These are phyloP conservation scores for Xylocampa areola DNA, from an alignment of 2,888 invertebrate species.

Conservation along the genomic window DNA sequence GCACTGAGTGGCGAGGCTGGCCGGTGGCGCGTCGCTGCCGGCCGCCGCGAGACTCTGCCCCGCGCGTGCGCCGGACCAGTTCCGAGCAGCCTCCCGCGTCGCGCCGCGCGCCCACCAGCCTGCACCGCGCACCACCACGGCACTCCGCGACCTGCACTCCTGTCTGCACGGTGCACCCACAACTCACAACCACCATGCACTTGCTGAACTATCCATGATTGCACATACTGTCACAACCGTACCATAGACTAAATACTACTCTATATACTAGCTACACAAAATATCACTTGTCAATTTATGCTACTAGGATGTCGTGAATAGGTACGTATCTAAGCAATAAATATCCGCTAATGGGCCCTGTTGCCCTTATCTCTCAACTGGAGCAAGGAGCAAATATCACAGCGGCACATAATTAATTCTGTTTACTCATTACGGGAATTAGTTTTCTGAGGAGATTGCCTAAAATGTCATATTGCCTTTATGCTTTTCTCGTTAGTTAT, in stretches of 20 bases:
- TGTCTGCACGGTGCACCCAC: conserved; percentile 26
- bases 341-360: conserved; percentile 54
- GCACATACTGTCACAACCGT: conserved; percentile 21
- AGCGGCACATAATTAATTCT: conserved; percentile 38
- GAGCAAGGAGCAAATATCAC: conserved; percentile 50
- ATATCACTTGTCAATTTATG: conserved; percentile 53
- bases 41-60: conserved; percentile 77
- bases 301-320: conserved; percentile 50
- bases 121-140: conserved; percentile 54
- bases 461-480: conserved; percentile 30
- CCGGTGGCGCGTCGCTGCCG: conserved; percentile 74
- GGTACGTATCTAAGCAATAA: conserved; percentile 53
- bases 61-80: conserved; percentile 87
- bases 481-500: conserved; percentile 17
- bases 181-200: conserved; percentile 43
- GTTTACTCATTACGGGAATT: conserved; percentile 44
- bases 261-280: conserved; percentile 34
- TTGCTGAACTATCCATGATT: conserved; percentile 37
- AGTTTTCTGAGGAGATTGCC: conserved; percentile 26
- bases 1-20: conserved; percentile 80
- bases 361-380: conserved; percentile 48
- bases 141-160: conserved; percentile 33
- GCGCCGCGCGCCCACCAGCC: conserved; percentile 47
- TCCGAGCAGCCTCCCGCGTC: conserved; percentile 79
- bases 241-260: conserved; percentile 5